Evolutionary conservation across 2,113 vertebrate genomes (phyloP), one percentile per base, ranked within the genome.

Genomic region (Gymnorhina tibicen): DNA sequence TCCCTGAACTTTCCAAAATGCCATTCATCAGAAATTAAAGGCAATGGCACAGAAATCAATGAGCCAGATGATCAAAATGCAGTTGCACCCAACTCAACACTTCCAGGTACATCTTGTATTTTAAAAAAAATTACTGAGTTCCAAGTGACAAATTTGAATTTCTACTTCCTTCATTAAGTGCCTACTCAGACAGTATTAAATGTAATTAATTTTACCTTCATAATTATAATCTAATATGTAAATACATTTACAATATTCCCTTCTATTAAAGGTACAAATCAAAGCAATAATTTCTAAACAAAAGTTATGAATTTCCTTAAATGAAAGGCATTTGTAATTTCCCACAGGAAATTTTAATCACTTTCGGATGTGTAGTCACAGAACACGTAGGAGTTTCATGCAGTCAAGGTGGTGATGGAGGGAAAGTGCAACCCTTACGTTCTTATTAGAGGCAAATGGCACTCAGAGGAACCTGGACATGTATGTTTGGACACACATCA

Each of bases 181-280:
- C 56, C 73, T 93, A 86, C 91, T 64, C 68, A 88, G 84, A 78
- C 7, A 20, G 33, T 79, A 94, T 95, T 95, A 93, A 92, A 85
- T 84, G 69, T 85, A 96, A 96, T 97, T 97, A 92, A 93, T 95
- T 97, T 93, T 55, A 72, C 56, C 63, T 91, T 93, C 89, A 75
- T 95, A 91, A 93, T 96, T 95, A 97, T 84, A 95, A 97, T 93
- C 83, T 95, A 96, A 95, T 95, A 97, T 97, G 95, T 91, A 91
- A 95, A 95, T 96, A 30, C 42, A 81, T 88, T 95, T 92, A 93
- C 60, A 85, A 59, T 75, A 84, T 93, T 93, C 80, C 64, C 56
- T 92, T 95, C 91, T 97, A 93, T 92, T 95, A 95, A 92, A 95
- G n/a, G 60, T 81, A 87, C 89, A 92, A 96, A 96, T 96, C 73